Percentiles rank a stretch among this genome's conserved stretches.
Conservation (phyloP, 2,797 vertebrate genomes). For the Caiman crocodilus region DNA sequence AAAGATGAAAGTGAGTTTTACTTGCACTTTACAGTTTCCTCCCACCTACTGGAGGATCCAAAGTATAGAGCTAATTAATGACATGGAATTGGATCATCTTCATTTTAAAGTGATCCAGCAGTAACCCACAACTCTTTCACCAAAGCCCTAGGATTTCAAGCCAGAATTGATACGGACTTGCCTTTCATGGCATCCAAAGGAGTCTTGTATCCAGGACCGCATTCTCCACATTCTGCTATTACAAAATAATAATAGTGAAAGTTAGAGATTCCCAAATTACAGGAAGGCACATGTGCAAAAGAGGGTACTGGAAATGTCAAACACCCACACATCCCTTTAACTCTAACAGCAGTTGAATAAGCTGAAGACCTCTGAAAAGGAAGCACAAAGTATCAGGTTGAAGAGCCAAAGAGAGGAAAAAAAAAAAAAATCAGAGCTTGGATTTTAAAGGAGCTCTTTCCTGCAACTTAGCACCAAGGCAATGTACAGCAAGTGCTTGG, state of each 20-base stretch:
- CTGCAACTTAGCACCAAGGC: neutral
- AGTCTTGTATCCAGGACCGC: constrained; percentile 90
- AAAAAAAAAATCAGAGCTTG: neutral
- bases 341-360: neutral
- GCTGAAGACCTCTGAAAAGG: neutral
- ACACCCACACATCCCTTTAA: accelerated
- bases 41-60: neutral
- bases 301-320: accelerated
- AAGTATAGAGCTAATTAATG: neutral
- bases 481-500: neutral
- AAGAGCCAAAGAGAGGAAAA: neutral
- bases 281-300: neutral
- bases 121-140: too few relatives aligned
- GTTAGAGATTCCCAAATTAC: neutral
- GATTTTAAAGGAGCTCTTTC: neutral
- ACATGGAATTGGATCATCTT: neutral
- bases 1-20: neutral
- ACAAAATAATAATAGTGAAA: neutral
- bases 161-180: constrained; percentile 44
- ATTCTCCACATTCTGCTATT: constrained; percentile 85
- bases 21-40: neutral
- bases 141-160: neutral
- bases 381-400: accelerated
- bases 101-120: neutral
- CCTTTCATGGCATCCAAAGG: constrained; percentile 95